Base-by-base conservation (phyloP, 2,888 invertebrate genomes). In the Sepiola atlantica region DNA sequence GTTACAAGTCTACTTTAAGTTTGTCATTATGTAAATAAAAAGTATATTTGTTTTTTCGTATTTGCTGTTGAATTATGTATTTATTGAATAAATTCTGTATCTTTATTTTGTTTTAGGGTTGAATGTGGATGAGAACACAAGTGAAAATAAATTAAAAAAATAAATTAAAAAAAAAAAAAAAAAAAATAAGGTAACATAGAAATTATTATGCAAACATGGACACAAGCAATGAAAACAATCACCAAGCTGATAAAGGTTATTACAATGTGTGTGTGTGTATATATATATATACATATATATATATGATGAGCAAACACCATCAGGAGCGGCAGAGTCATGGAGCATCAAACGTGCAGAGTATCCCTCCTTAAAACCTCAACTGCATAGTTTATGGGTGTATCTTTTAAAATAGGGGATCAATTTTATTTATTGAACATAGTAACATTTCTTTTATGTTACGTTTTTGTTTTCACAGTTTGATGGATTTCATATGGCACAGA, bases 291-390 rank as follows among this genome's bases (percentile, higher is more conserved):
- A n/a, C n/a, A n/a, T n/a, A n/a, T n/a, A n/a, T n/a, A n/a, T 32
- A 77, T 77, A 14, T n/a, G 0, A 77, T 32, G 77, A 77, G n/a
- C 77, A 77, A 77, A 77, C 77, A 77, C 77, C 77, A 77, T 77
- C 77, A 77, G n/a, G 77, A 77, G 77, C 77, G 14, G n/a, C 77
- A 77, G 16, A 77, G n/a, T n/a, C 77, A n/a, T 14, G 2, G 77
- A 77, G 77, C 77, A 77, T 77, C 32, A 77, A n/a, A 77, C 77
- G 77, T 77, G 77, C 77, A 77, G 77, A 77, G 77, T 77, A 77
- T 77, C 77, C 77, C 77, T 32, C n/a, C 77, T 77, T 77, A 77
- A 77, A n/a, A 32, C n/a, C n/a, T 16, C n/a, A 77, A 32, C 77
- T 77, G 77, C 77, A 77, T 32, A 20, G n/a, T 77, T 18, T 45